Evolutionary conservation across 2,797 vertebrate genomes (phyloP).

Genomic region (Gambusia yucatana): DNA sequence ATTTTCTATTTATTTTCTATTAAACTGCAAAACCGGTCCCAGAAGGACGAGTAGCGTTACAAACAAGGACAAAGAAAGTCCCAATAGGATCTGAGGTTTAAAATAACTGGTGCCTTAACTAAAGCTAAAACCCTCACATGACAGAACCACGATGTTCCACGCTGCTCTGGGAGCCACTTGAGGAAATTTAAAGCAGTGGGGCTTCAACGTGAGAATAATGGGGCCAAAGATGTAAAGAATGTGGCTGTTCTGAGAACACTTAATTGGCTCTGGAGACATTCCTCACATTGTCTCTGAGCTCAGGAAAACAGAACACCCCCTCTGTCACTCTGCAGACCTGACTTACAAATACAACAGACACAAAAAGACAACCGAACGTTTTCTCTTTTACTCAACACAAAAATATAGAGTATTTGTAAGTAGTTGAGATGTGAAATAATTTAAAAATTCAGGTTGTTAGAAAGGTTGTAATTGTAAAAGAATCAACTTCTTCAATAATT

Average conservation of each 20-base stretch:
- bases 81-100: not conserved
- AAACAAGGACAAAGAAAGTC: not conserved
- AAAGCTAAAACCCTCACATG: not conserved
- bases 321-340: not conserved
- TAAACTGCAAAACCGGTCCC: not conserved
- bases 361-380: not conserved
- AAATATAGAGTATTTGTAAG: not conserved
- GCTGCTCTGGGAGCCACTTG: not conserved
- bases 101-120: not conserved
- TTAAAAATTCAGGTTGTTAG: not conserved
- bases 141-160: not conserved
- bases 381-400: not conserved
- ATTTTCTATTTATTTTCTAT: not conserved
- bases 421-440: not conserved
- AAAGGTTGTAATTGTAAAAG: too few species aligned
- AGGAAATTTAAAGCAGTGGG: not conserved
- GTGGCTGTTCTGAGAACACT: not conserved
- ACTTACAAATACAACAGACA: not conserved
- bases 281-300: not conserved
- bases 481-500: not conserved
- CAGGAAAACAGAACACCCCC: not conserved
- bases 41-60: not conserved
- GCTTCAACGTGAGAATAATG: conserved; percentile 3
- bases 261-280: not conserved
- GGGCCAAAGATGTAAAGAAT: conserved; percentile 7